phyloP scores from a whole-genome alignment of 2,888 invertebrate genomes.

The Allolobophora icterica region DNA sequence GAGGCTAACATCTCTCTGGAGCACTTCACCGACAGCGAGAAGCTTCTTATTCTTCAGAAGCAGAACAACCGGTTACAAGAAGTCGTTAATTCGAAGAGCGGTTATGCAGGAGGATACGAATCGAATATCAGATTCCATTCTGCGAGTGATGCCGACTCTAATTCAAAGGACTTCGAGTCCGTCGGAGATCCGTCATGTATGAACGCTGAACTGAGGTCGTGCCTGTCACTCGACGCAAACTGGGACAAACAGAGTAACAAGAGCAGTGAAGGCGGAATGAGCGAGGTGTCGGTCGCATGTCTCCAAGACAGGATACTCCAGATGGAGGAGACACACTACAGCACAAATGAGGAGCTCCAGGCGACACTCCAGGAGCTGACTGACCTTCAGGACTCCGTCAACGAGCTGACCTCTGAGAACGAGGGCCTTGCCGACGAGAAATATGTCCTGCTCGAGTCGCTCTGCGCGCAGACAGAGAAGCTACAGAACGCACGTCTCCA shows the following conservation, averaged over 20 bases:
- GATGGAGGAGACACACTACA: constrained; percentile 87
- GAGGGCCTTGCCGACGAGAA: constrained; percentile 87
- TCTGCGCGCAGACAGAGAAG: constrained; percentile 89
- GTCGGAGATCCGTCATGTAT: constrained; percentile 30
- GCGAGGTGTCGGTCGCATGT: constrained; percentile 86
- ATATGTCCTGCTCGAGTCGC: constrained; percentile 83
- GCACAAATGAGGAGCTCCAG: constrained; percentile 70
- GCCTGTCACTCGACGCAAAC: constrained; percentile 53
- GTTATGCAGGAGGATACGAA: neutral
- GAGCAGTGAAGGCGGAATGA: constrained; percentile 71
- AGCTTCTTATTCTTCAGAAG: constrained; percentile 61
- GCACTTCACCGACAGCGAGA: constrained; percentile 66
- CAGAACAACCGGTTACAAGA: constrained; percentile 30
- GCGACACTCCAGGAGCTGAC: constrained; percentile 76
- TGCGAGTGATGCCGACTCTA: constrained; percentile 32
- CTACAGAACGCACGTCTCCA: constrained; percentile 84
- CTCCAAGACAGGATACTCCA: constrained; percentile 88
- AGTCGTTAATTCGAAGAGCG: neutral
- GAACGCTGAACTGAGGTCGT: constrained; percentile 34
- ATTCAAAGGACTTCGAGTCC: constrained; percentile 35
- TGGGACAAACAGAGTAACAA: constrained; percentile 92
- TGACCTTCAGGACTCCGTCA: constrained; percentile 76
- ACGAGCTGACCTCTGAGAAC: constrained; percentile 85
- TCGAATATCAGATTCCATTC: constrained; percentile 31
- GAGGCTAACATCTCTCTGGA: constrained; percentile 62